Conservation (phyloP, 2,113 vertebrate genomes). For the Raphicerus campestris region DNA sequence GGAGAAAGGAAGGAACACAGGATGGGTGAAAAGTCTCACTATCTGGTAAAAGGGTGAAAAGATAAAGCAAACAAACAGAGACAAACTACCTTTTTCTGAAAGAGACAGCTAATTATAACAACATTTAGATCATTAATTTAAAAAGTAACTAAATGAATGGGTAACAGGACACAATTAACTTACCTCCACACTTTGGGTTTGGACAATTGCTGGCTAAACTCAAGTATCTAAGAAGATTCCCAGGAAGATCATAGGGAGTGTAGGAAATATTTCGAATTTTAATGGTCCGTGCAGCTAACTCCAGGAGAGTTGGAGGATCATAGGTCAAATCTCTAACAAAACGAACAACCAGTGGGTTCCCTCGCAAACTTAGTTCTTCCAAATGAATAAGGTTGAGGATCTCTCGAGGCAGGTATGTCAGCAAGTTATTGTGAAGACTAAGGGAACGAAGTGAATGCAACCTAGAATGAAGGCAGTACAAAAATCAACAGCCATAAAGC, state of each 20-base stretch:
- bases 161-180: constrained; percentile 60
- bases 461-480: constrained; percentile 75
- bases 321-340: constrained; percentile 85
- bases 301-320: constrained; percentile 82
- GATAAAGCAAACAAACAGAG: neutral
- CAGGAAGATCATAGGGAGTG: constrained; percentile 85
- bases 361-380: constrained; percentile 95
- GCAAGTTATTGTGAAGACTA: constrained; percentile 97
- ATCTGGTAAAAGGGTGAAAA: neutral
- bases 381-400: constrained; percentile 94
- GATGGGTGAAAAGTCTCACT: neutral
- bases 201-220: constrained; percentile 96
- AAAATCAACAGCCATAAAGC: neutral
- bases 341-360: constrained; percentile 94
- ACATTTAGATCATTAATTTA: neutral
- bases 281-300: constrained; percentile 83
- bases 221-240: constrained; percentile 89
- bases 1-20: neutral
- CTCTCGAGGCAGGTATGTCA: constrained; percentile 96
- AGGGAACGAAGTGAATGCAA: constrained; percentile 94
- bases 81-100: neutral
- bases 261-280: constrained; percentile 83
- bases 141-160: neutral
- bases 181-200: constrained; percentile 96
- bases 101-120: neutral